Percentiles rank a stretch among this genome's conserved stretches.
phyloP scores from a whole-genome alignment of 2,888 invertebrate species.

The Carcina quercana region DNA sequence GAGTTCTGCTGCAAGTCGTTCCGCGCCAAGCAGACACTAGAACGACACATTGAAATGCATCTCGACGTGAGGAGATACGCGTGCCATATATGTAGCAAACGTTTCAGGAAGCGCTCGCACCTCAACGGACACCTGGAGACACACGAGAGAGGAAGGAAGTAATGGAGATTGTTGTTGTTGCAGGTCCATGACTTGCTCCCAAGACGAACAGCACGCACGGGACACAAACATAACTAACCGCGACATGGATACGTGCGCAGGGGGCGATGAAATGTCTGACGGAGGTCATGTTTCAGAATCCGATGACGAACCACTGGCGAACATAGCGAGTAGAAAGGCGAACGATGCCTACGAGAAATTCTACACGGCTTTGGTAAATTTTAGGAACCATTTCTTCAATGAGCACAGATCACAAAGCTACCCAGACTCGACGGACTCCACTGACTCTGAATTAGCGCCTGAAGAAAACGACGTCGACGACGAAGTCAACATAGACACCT shows the following conservation, averaged over 20 bases:
- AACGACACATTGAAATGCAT: conserved; percentile 45
- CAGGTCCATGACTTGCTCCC: conserved; percentile 40
- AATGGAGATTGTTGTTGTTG: conserved; percentile 51
- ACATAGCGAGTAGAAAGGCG: conserved; percentile 25
- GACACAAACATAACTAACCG: too few relatives aligned
- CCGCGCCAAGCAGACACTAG: conserved; percentile 41
- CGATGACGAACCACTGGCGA: conserved; percentile 38
- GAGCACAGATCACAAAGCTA: conserved; percentile 25
- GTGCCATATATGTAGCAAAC: conserved; percentile 44
- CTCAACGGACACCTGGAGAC: conserved; percentile 45
- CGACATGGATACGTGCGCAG: too few relatives aligned
- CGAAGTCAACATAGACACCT: conserved; percentile 23
- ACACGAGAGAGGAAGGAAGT: conserved; percentile 23
- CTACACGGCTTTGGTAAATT: conserved; percentile 42
- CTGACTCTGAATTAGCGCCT: conserved; percentile 23
- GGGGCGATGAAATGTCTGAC: too few relatives aligned
- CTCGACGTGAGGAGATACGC: conserved; percentile 36
- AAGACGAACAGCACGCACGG: too few relatives aligned
- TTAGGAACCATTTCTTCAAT: conserved; percentile 41
- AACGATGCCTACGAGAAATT: conserved; percentile 32
- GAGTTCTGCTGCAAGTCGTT: conserved; percentile 46
- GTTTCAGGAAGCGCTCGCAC: conserved; percentile 50
- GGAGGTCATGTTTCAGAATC: conserved; percentile 11
- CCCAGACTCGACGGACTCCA: conserved; percentile 35
- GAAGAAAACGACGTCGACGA: conserved; percentile 9